Percentiles rank a stretch among this genome's conserved stretches.
Conservation (phyloP, 2,113 vertebrate genomes). For the Leuciscus idus region DNA sequence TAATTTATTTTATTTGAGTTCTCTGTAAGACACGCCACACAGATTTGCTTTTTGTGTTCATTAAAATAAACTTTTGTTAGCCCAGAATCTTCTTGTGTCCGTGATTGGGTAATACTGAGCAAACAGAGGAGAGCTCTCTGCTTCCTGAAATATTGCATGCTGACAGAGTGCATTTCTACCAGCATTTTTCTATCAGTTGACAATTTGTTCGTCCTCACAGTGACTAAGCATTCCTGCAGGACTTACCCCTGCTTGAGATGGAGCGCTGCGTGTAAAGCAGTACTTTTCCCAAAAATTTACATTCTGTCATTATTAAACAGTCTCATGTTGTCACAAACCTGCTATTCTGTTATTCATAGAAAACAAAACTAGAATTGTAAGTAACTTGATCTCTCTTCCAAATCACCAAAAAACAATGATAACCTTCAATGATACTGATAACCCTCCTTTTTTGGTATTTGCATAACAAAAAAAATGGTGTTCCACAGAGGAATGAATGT, state of each 20-base stretch:
- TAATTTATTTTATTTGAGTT: background rate
- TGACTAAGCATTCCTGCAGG: slow-evolving; percentile 1
- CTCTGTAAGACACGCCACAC: background rate
- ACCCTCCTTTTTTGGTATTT: background rate
- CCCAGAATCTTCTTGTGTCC: background rate
- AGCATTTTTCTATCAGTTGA: background rate
- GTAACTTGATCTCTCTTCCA: background rate
- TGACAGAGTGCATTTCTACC: background rate
- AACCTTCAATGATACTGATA: too few relatives aligned
- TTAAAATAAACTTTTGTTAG: background rate
- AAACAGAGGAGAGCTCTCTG: background rate
- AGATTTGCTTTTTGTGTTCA: background rate
- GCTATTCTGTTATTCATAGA: background rate
- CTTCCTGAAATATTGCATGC: slow-evolving; percentile 12
- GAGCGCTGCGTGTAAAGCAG: background rate
- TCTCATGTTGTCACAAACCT: background rate
- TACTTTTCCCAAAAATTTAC: background rate
- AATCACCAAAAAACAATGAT: background rate
- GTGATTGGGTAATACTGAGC: background rate
- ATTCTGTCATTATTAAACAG: background rate
- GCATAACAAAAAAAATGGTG: background rate
- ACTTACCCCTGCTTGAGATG: background rate
- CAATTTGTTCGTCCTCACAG: slow-evolving; percentile 9
- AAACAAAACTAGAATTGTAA: background rate
- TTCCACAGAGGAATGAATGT: background rate